These are phyloP conservation scores for Cyrtonyx montezumae DNA, from an alignment of 2,113 vertebrate species.

Conservation along the genomic window DNA sequence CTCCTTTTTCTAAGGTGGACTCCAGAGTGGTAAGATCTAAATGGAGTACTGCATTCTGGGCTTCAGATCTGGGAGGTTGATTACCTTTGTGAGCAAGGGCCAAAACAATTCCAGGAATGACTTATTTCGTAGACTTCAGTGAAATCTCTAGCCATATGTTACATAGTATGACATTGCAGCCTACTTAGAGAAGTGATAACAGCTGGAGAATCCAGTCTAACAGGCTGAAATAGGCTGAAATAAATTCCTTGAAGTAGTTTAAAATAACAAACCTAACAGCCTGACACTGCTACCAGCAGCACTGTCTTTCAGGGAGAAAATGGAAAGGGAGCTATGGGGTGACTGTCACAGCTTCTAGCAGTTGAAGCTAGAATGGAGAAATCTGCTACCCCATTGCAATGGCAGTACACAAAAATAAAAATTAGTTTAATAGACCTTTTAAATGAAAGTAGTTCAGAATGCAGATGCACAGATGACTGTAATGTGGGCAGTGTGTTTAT, in stretches of 20 bases:
- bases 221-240: slow-evolving; percentile 13
- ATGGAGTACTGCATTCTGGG: neutral
- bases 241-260: neutral
- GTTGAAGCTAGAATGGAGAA: neutral
- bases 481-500: neutral
- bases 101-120: neutral
- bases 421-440: neutral
- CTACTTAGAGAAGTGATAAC: neutral
- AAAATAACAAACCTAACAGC: neutral
- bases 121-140: neutral
- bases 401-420: neutral
- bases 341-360: neutral
- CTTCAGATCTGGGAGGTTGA: neutral
- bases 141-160: neutral
- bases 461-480: neutral
- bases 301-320: neutral
- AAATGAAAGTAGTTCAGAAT: neutral
- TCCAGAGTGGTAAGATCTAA: neutral
- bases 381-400: neutral
- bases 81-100: neutral
- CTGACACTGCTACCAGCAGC: neutral
- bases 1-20: neutral
- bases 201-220: neutral
- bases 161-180: neutral
- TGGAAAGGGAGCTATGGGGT: neutral